Evolutionary conservation across 2,888 invertebrate genomes (phyloP), one percentile per base, ranked within the genome.

Genomic region (Mythimna ferrago): DNA sequence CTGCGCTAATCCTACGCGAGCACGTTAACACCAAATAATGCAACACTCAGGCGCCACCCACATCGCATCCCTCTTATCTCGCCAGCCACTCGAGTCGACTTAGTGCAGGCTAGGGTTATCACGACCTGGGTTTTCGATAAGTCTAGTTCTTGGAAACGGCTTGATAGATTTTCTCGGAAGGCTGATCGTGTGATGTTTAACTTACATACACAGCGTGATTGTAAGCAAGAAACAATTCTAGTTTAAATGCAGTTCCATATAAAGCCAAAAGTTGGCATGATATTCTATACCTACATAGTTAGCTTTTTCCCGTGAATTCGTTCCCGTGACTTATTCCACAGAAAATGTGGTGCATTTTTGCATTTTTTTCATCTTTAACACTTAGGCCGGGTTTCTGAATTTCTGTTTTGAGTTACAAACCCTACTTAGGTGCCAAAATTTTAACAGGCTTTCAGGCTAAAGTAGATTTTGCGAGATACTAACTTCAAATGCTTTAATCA

Each of bases 51-150:
- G 78, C 78, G 86, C 90, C 91, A 89, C 91, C 91, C 90, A 91
- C 91, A 84, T 87, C 80, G 89, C 81, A 86, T 86, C 85, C 88
- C 87, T 85, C 84, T 89, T 88, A 88, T 87, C 86, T 85, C 80
- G 68, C 67, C 56, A 79, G 70, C 75, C 75, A 83, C 83, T 80
- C 80, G 71, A 67, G 32, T 56, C 66, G 75, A 83, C 80, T 83
- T 75, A 75, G 54, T 53, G 66, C 38, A 41, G 32, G 53, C 73
- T 76, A 81, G 81, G 84, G 84, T 73, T 80, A 80, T 73, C 81
- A 70, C 81, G 11, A 63, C 16, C 56, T 35, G 6, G 19, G 10
- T 54, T 65, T 35, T 53, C 54, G 48, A 14, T 6, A 19, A 32
- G 32, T 65, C 38, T 64, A 61, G 53, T n/a, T 38, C 54, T 68